Base-by-base conservation (phyloP, 1,140 invertebrate genomes). In the Aphelenchoides besseyi region DNA sequence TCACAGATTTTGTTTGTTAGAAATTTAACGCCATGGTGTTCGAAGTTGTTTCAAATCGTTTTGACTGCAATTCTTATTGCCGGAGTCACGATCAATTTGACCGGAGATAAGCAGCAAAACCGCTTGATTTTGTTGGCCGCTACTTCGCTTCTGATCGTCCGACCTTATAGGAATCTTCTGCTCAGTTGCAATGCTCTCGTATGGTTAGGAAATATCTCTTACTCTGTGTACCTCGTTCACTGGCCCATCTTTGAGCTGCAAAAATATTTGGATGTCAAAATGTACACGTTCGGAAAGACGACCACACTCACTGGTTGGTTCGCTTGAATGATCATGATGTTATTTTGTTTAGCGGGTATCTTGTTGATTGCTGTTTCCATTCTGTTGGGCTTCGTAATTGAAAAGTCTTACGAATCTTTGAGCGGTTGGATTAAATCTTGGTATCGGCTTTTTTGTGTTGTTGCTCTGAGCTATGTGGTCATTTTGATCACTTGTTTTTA, bases 161-260 rank as follows among this genome's bases (percentile, higher is more conserved):
- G 41, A 48, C 41, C 41, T 12, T 16, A 12, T 23, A 23, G 41
- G 12, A 48, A 48, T 23, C 41, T 23, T 12, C 41, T 48, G 12
- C 41, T 48, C 41, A 16, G 12, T 12, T 23, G 23, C 41, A 12
- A 23, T 12, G 12, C 23, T 12, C 41, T 48, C 41, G 41, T 48
- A 29, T 67, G 2, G 64, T 32, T 1, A 37, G 41, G 41, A 12
- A 23, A 67, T 12, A 23, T 67, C 35, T 67, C 64, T 12, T 67
- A 67, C 48, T 67, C 64, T 16, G 41, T 67, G n/a, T 67, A 67
- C 32, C 28, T 67, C 18, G 26, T 67, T n/a, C 64, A 67, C 32
- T 67, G 64, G 64, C 64, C 64, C 1, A 52, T 67, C 41, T 48
- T 48, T 23, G 41, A 48, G 41, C 23, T 12, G 41, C 41, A 48